Evolutionary conservation across 2,113 vertebrate genomes (phyloP).

Genomic region (Perca fluviatilis): DNA sequence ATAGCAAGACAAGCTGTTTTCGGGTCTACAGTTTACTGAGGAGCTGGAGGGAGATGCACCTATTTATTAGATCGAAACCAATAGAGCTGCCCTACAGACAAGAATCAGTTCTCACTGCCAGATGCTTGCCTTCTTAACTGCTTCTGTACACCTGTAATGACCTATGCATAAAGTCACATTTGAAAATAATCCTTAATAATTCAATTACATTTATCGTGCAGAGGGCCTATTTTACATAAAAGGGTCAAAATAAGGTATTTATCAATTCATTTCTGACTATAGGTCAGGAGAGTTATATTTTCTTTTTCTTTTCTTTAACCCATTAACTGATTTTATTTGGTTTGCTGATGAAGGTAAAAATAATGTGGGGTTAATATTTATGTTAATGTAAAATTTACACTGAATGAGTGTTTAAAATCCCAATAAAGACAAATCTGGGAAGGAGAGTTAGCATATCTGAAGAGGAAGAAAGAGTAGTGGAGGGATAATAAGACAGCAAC

Average conservation of each 20-base stretch:
- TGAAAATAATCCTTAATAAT: not conserved
- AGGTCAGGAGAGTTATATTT: not conserved
- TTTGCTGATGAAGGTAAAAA: not conserved
- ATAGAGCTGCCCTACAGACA: constrained; percentile 29
- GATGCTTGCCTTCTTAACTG: not conserved
- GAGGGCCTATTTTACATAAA: not conserved
- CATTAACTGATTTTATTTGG: not conserved
- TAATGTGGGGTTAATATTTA: not conserved
- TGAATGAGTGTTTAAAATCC: constrained; percentile 2
- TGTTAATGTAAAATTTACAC: not conserved
- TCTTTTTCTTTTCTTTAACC: not conserved
- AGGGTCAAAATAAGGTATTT: not conserved
- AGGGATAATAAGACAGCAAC: not conserved
- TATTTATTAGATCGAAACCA: constrained; percentile 56
- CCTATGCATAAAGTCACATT: not conserved
- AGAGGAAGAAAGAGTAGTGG: not conserved
- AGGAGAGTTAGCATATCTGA: not conserved
- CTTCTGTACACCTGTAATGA: not conserved
- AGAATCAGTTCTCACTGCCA: constrained; percentile 6
- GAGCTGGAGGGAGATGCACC: constrained; percentile 31
- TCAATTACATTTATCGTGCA: not conserved
- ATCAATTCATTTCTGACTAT: not conserved
- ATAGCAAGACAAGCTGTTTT: constrained; percentile 9
- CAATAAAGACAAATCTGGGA: not conserved
- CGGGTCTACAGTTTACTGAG: not conserved